Conservation (phyloP, 2,113 vertebrate species). For the Rynchops niger region DNA sequence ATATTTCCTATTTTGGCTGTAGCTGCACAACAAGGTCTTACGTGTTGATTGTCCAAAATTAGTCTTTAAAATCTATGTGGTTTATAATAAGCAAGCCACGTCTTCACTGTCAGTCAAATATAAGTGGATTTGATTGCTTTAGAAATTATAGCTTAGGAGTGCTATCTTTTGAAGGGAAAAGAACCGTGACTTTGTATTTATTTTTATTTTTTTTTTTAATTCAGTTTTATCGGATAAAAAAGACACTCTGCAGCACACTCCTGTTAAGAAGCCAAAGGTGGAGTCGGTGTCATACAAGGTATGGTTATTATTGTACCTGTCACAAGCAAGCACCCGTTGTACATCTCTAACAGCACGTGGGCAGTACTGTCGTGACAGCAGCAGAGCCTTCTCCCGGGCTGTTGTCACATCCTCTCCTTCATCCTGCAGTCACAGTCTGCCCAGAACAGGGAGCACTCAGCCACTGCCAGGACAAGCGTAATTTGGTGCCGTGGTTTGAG, state of each 20-base stretch:
- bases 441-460: not conserved
- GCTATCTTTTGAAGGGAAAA: not conserved
- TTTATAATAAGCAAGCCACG: not conserved
- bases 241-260: conserved; percentile 82
- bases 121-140: not conserved
- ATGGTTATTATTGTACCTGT: not conserved
- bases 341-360: not conserved
- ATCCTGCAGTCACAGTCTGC: not conserved
- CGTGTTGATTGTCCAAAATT: not conserved
- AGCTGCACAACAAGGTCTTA: not conserved
- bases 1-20: not conserved
- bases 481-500: not conserved
- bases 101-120: not conserved
- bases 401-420: not conserved
- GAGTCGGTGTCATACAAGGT: conserved; percentile 86
- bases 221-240: conserved; percentile 92
- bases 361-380: not conserved
- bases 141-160: not conserved
- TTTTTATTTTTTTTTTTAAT: not conserved
- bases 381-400: not conserved
- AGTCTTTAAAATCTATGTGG: not conserved
- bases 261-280: conserved; percentile 86
- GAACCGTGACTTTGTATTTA: not conserved
- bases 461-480: too few relatives aligned
- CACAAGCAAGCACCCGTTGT: not conserved